A percentile compares a stretch with the other conserved stretches of the same genome.
Evolutionary conservation across 2,113 vertebrate genomes (phyloP).

Genomic region (Paratilapia polleni): DNA sequence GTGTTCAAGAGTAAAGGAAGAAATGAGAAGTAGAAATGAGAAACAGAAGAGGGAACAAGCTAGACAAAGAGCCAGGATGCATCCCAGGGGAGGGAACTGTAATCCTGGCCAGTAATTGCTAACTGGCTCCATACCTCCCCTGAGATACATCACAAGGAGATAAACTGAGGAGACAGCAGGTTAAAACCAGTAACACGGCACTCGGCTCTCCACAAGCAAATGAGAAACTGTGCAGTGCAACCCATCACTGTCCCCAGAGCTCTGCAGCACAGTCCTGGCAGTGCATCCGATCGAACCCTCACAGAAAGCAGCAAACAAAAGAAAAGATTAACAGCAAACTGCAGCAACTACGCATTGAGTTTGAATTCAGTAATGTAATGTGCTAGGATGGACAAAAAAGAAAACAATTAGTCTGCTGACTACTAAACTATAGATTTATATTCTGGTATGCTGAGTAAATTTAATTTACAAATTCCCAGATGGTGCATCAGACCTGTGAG

Average conservation of each 20-base stretch:
- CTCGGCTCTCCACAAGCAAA: conserved; percentile 57
- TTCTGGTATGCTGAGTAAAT: neutral
- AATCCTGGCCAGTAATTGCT: conserved; percentile 69
- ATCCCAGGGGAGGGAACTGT: conserved; percentile 30
- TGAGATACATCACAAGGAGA: conserved; percentile 61
- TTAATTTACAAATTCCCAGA: conserved; percentile 12
- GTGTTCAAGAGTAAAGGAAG: conserved; percentile 13
- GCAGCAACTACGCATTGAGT: conserved; percentile 5
- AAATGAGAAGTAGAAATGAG: conserved; percentile 17
- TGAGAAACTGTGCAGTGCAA: conserved; percentile 62
- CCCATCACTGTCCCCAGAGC: conserved; percentile 64
- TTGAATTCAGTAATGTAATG: conserved; percentile 24
- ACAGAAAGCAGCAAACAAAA: conserved; percentile 33
- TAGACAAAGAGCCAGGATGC: conserved; percentile 34
- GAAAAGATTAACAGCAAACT: conserved; percentile 34
- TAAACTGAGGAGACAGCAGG: conserved; percentile 63
- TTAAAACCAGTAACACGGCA: conserved; percentile 47
- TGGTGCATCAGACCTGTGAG: conserved; percentile 15
- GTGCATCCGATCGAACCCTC: conserved; percentile 32
- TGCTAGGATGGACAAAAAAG: conserved; percentile 12
- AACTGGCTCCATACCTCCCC: conserved; percentile 49
- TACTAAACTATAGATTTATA: conserved; percentile 17
- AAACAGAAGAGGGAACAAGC: conserved; percentile 17
- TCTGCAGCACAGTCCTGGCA: conserved; percentile 52
- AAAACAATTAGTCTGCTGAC: conserved; percentile 10